phyloP scores from a whole-genome alignment of 2,797 vertebrate species.

The Hyperoplus lanceolatus region DNA sequence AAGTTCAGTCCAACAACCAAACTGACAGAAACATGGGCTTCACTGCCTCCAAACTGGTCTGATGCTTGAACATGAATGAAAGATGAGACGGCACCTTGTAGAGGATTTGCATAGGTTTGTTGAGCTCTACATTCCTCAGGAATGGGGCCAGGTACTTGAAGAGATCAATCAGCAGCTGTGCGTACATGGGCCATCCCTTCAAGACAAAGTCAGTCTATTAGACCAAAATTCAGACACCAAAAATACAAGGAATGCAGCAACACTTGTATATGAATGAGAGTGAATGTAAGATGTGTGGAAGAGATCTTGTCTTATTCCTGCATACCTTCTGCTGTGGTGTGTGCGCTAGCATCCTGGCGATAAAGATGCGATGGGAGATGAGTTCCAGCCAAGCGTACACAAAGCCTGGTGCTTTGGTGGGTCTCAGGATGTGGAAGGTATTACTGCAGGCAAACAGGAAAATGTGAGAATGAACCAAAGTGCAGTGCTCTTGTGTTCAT shows the following conservation, averaged over 20 bases:
- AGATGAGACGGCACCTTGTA: slow-evolving; percentile 90
- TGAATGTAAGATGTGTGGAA: background rate
- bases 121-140: slow-evolving; percentile 98
- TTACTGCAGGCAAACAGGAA: slow-evolving; percentile 84
- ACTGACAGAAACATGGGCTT: background rate
- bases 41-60: background rate
- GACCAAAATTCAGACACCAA: background rate
- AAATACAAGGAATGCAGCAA: background rate
- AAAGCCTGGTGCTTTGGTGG: slow-evolving; percentile 98
- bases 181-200: slow-evolving; percentile 99
- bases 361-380: slow-evolving; percentile 99
- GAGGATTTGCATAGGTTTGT: slow-evolving; percentile 99
- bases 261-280: background rate
- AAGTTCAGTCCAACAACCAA: background rate
- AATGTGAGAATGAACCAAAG: background rate
- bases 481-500: background rate
- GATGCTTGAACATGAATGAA: background rate
- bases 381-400: slow-evolving; percentile 99
- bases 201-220: slow-evolving; percentile 7
- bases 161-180: slow-evolving; percentile 97
- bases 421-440: slow-evolving; percentile 99
- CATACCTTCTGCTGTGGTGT: slow-evolving; percentile 99
- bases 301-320: background rate
- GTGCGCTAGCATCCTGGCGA: slow-evolving; percentile 99
- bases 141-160: slow-evolving; percentile 99